A percentile compares a stretch with the other conserved stretches of the same genome.
These are phyloP conservation scores for Odontothrips loti DNA, from an alignment of 2,888 invertebrate genomes.

Conservation along the genomic window DNA sequence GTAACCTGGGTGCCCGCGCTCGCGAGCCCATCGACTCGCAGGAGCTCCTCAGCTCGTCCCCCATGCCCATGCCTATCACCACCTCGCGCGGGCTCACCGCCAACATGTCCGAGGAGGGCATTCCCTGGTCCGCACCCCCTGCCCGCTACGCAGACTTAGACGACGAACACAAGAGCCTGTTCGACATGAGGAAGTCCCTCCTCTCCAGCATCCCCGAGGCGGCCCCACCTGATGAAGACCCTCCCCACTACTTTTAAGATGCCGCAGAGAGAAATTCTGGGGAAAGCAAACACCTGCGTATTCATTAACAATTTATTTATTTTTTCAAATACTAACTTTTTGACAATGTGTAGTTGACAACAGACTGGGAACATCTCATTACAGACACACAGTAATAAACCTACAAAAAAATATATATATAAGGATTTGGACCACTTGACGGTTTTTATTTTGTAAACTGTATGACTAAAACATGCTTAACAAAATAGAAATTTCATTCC, in stretches of 20 bases:
- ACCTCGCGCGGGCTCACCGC: constrained; percentile 3
- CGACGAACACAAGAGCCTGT: constrained; percentile 24
- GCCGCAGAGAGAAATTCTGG: background rate
- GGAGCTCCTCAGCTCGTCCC: background rate
- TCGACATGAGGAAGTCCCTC: constrained; percentile 6
- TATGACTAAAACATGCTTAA: too few relatives aligned
- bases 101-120: constrained; percentile 23
- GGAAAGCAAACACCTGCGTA: too few relatives aligned
- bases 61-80: background rate
- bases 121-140: background rate
- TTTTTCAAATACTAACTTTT: too few relatives aligned
- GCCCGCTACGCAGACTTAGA: background rate
- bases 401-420: too few relatives aligned
- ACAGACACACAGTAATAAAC: too few relatives aligned
- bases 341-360: too few relatives aligned
- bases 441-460: too few relatives aligned
- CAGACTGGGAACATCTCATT: background rate
- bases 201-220: constrained; percentile 15
- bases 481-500: background rate
- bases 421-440: background rate
- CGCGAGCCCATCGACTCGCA: background rate
- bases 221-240: background rate
- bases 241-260: background rate
- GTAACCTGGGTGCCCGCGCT: background rate
- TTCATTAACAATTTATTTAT: background rate